phyloP scores from a whole-genome alignment of 2,113 vertebrate species.

The Taxidea taxus region DNA sequence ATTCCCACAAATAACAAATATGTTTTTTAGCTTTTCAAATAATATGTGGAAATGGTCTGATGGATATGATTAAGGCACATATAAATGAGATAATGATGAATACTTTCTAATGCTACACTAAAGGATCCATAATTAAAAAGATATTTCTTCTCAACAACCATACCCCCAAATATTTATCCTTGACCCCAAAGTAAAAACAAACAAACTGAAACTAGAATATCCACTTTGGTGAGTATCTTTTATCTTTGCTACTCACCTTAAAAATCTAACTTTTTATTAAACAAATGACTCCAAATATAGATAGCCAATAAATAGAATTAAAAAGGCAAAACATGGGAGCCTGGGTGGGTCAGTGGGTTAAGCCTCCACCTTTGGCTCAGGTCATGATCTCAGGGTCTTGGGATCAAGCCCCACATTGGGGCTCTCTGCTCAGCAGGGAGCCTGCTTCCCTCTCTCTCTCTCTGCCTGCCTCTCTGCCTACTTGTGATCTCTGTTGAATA shows the following conservation, averaged over 20 bases:
- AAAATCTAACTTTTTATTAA: neutral
- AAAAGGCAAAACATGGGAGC: neutral
- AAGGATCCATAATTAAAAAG: neutral
- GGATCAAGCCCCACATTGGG: too few species aligned
- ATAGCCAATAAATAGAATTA: neutral
- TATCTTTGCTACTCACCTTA: neutral
- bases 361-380: too few species aligned
- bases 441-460: too few species aligned
- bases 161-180: neutral
- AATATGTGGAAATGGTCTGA: neutral
- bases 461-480: too few species aligned
- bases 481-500: too few species aligned
- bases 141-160: neutral
- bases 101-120: neutral
- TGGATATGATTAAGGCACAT: neutral
- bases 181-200: neutral
- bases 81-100: neutral
- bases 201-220: neutral
- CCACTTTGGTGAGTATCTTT: neutral
- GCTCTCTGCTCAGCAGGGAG: too few species aligned
- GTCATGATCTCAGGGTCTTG: too few species aligned
- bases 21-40: neutral
- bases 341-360: too few species aligned
- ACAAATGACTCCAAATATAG: neutral
- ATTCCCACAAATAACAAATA: neutral